phyloP scores from a whole-genome alignment of 2,797 vertebrate genomes.

The Coccyzus lansbergi region DNA sequence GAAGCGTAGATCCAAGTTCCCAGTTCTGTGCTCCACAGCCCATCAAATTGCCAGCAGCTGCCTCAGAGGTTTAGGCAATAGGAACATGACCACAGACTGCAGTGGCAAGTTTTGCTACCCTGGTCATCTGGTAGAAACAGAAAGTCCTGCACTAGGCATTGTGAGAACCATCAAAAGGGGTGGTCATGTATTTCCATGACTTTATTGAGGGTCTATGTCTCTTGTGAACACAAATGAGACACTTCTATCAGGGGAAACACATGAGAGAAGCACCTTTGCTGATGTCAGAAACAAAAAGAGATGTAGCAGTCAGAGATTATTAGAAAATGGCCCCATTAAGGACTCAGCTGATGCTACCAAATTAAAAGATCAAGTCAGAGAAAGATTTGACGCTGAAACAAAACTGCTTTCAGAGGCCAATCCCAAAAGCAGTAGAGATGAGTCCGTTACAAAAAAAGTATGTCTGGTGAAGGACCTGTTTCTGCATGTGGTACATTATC shows the following conservation, averaged over 20 bases:
- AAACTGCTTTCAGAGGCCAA: neutral
- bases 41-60: neutral
- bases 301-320: neutral
- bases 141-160: neutral
- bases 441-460: slow-evolving; percentile 19
- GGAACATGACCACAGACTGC: neutral
- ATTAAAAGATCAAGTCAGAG: slow-evolving; percentile 1
- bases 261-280: neutral
- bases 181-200: neutral
- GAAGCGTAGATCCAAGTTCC: neutral
- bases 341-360: neutral
- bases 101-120: neutral
- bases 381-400: neutral
- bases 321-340: neutral
- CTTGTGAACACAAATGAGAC: neutral
- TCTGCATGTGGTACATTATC: neutral
- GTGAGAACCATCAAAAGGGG: neutral
- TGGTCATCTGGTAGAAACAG: neutral
- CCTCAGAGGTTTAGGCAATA: neutral
- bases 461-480: neutral
- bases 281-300: neutral
- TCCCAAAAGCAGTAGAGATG: neutral
- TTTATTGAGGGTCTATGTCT: neutral
- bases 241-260: neutral
- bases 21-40: neutral